Conservation (phyloP, 2,113 vertebrate genomes). For the Helogale parvula region DNA sequence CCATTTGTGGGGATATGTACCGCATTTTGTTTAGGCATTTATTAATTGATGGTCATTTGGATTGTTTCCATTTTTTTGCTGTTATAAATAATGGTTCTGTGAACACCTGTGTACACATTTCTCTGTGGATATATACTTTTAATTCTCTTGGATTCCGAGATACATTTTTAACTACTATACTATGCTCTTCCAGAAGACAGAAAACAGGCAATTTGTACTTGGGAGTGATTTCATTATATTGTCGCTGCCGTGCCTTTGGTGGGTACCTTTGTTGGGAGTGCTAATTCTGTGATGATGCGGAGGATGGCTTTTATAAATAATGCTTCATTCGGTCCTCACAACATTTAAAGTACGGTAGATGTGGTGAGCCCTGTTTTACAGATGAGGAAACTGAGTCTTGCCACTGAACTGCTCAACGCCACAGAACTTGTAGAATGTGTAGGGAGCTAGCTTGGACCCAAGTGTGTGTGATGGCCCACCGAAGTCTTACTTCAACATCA, state of each 20-base stretch:
- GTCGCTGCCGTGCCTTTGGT: neutral
- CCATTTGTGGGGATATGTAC: neutral
- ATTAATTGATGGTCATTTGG: neutral
- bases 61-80: neutral
- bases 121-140: neutral
- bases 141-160: neutral
- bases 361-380: neutral
- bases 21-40: neutral
- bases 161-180: neutral
- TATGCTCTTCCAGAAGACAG: neutral
- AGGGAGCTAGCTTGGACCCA: neutral
- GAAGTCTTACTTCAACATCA: fast-evolving
- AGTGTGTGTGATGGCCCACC: neutral
- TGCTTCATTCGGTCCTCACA: neutral
- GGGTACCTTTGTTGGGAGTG: neutral
- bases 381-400: neutral
- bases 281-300: neutral
- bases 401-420: neutral
- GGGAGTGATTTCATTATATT: neutral
- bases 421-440: neutral
- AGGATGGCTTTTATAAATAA: neutral
- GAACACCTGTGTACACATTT: neutral
- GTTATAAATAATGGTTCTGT: neutral
- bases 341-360: neutral
- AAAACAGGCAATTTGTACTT: neutral